Evolutionary conservation across 2,888 invertebrate species (phyloP), one percentile per base, ranked within the genome.

Genomic region (Cecidostiba fungosa): DNA sequence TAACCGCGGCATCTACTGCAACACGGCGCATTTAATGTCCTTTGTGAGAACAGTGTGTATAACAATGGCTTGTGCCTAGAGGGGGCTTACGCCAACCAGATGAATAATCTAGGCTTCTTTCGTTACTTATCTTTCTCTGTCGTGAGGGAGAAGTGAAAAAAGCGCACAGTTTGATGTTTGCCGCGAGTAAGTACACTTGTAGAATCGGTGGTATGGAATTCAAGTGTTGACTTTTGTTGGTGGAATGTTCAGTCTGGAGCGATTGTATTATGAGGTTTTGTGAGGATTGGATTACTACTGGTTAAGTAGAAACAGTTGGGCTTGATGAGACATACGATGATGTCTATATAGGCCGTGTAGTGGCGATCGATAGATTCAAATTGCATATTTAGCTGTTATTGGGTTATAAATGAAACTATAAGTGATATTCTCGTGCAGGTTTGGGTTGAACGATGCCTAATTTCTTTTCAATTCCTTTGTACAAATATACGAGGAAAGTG

Each of bases 91-190:
- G 32, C 26, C 29, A 54, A 16, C 76, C 26, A 26, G 43, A 82
- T 82, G 82, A 82, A 82, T 82, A 82, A 82, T 76, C 76, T 82
- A 82, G 69, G 69, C 76, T 82, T 66, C 43, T 66, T 82, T 73
- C 76, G 23, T 66, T 62, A 66, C 47, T 76, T 73, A 73, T 66
- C 39, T 50, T 5, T 8, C 1, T 0, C n/a, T 6, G 1, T 32
- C 69, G 19, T 39, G 50, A 10, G 66, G 36, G 54, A 16, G 32
- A n/a, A 62, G 2, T 54, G 54, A 50, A 50, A 72, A 74, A 80
- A 80, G 39, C n/a, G 54, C 47, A n/a, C 47, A 69, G 77, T 54
- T n/a, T 39, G 54, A 54, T 80, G 72, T 80, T 72, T 80, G 32
- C 39, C 36, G 36, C 70, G 36, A 36, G 72, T 54, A 54, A 26